Base-by-base conservation (phyloP, 2,888 invertebrate genomes). In the Stenotaenia linearis region DNA sequence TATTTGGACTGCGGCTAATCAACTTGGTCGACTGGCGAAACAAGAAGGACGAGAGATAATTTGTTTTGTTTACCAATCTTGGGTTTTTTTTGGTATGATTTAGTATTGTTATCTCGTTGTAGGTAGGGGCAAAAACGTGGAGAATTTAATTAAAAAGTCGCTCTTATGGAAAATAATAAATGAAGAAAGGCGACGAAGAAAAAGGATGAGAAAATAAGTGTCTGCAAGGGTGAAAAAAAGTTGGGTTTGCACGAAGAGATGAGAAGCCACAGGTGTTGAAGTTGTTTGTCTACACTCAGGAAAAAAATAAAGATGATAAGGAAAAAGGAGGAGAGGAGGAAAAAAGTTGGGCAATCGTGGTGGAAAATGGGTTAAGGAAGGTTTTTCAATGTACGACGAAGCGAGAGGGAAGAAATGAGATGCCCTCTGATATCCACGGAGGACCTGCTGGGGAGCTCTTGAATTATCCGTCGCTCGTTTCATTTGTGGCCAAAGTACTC, bases 191-290 rank as follows among this genome's bases (percentile, higher is more conserved):
- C 50, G 21, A 21, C 21, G 50, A 50, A 50, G 7, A 50, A 50
- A 21, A n/a, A 18, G 50, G 50, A 50, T 50, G 50, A 50, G 50
- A 18, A 50, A 28, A 69, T 69, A 69, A 69, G 50, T 50, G 50
- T 50, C 50, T 69, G 69, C 69, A n/a, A 69, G 28, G 28, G 28
- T 25, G 23, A 69, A 69, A 69, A 69, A 45, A 56, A 21, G 56
- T 56, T 56, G 56, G 1, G 69, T 69, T 69, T 69, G 69, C 28
- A 9, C 28, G n/a, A 15, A 28, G 69, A 69, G 69, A 69, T 69
- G 69, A 69, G 69, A 69, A 69, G 69, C 69, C 69, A 69, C 69
- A 69, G 69, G 69, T 69, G 69, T 69, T 69, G 69, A 69, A 69
- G 69, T n/a, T 69, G 69, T 69, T 69, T 69, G 69, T 69, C 25